Conservation (phyloP, 2,888 invertebrate genomes). For the Trissoscelio sp. region DNA sequence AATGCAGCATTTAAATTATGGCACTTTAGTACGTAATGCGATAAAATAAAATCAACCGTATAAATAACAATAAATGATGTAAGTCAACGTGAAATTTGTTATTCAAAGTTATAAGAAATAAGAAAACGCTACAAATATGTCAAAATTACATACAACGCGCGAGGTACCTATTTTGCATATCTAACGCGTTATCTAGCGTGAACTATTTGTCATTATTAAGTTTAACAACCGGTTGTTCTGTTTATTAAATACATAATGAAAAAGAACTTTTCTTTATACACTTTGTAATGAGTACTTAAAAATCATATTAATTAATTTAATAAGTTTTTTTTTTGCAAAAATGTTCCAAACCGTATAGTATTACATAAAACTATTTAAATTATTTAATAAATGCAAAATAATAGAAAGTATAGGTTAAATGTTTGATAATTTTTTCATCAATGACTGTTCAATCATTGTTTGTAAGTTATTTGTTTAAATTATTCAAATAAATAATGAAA, state of each 20-base stretch:
- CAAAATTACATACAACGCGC: conserved; percentile 2
- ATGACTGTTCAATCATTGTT: too few relatives aligned
- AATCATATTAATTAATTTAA: too few relatives aligned
- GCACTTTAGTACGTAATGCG: neutral
- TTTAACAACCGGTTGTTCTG: conserved; percentile 13
- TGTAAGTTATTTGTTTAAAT: too few relatives aligned
- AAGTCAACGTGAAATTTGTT: neutral
- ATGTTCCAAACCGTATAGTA: too few relatives aligned
- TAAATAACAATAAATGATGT: neutral
- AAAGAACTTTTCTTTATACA: too few relatives aligned
- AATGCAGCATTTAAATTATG: neutral
- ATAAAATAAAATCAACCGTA: neutral
- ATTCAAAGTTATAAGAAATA: conserved; percentile 5
- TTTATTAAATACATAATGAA: neutral
- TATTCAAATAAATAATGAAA: too few relatives aligned
- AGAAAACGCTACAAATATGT: neutral
- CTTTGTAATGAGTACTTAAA: too few relatives aligned
- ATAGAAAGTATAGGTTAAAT: too few relatives aligned
- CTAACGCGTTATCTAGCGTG: conserved; percentile 15
- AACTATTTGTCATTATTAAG: conserved; percentile 13
- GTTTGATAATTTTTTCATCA: too few relatives aligned
- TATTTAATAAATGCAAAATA: too few relatives aligned
- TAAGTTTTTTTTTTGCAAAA: too few relatives aligned
- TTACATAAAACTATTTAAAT: too few relatives aligned
- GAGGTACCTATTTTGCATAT: conserved; percentile 22